Evolutionary conservation across 2,888 invertebrate species (phyloP).

Genomic region (Drosophila differens): DNA sequence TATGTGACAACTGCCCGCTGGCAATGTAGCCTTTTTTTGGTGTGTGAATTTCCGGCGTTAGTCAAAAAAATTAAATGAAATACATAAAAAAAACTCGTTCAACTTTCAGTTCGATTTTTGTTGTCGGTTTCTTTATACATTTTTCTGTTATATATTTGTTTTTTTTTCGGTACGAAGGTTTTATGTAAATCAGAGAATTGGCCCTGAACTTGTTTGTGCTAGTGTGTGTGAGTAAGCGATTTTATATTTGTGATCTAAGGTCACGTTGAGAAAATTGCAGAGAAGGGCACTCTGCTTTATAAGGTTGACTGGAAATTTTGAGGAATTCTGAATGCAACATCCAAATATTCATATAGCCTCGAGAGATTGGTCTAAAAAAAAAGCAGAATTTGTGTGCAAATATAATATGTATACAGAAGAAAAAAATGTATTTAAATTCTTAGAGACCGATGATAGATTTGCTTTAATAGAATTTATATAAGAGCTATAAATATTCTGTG

Average conservation of each 20-base stretch:
- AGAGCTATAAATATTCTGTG: background rate
- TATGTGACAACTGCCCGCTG: constrained; percentile 72
- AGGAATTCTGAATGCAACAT: background rate
- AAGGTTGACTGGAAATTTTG: background rate
- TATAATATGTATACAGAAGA: background rate
- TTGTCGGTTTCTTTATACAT: constrained; percentile 28
- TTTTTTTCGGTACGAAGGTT: constrained; percentile 49
- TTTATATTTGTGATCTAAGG: constrained; percentile 21
- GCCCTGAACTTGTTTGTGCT: constrained; percentile 53
- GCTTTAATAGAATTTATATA: background rate
- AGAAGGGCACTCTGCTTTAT: constrained; percentile 17
- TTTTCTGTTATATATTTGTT: constrained; percentile 9
- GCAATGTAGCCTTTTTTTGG: constrained; percentile 38
- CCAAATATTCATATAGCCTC: background rate
- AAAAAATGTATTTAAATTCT: background rate
- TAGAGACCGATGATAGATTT: background rate
- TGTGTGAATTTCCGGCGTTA: constrained; percentile 65
- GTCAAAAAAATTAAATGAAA: constrained; percentile 27
- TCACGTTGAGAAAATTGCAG: constrained; percentile 23
- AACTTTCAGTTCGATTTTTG: constrained; percentile 52
- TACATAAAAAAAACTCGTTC: constrained; percentile 30
- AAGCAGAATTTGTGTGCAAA: background rate
- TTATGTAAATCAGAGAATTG: constrained; percentile 49
- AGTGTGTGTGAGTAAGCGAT: constrained; percentile 1
- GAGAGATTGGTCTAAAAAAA: background rate